Evolutionary conservation across 2,797 vertebrate species (phyloP).

Genomic region (Clarias laeviceps): DNA sequence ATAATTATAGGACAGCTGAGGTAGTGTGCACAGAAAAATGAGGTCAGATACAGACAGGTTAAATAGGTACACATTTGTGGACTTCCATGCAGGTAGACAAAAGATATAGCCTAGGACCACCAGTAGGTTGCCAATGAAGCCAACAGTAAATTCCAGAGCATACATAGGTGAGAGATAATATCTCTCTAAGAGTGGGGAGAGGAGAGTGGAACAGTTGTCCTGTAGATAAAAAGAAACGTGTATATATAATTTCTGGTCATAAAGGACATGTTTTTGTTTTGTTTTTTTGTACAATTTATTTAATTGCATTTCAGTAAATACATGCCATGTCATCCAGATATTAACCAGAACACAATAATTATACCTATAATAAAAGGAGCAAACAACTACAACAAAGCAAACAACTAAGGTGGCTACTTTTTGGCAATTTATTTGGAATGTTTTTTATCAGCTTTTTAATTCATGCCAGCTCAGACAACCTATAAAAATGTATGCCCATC

Average conservation of each 20-base stretch:
- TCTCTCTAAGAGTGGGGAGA: neutral
- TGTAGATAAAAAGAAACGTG: neutral
- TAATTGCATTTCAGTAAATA: too few relatives aligned
- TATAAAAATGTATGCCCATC: too few relatives aligned
- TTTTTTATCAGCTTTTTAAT: too few relatives aligned
- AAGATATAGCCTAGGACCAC: conserved; percentile 84
- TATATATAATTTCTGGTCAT: neutral
- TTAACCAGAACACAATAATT: too few relatives aligned
- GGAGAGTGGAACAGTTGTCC: neutral
- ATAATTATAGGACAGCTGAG: conserved; percentile 79
- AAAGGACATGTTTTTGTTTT: neutral
- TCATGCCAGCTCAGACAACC: too few relatives aligned
- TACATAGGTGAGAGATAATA: conserved; percentile 83
- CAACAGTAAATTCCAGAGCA: conserved; percentile 79
- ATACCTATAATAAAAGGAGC: too few relatives aligned
- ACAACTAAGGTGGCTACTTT: too few relatives aligned
- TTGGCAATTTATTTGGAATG: too few relatives aligned
- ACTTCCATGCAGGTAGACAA: conserved; percentile 84
- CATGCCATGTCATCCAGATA: too few relatives aligned
- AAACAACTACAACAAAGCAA: too few relatives aligned
- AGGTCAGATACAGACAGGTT: conserved; percentile 86
- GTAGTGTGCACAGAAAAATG: conserved; percentile 85
- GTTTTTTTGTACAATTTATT: neutral
- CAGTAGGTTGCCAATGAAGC: conserved; percentile 75
- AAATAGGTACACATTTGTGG: conserved; percentile 86